Conservation (phyloP, 92 coral and sea anemone species). For the Epizoanthus stellaris region DNA sequence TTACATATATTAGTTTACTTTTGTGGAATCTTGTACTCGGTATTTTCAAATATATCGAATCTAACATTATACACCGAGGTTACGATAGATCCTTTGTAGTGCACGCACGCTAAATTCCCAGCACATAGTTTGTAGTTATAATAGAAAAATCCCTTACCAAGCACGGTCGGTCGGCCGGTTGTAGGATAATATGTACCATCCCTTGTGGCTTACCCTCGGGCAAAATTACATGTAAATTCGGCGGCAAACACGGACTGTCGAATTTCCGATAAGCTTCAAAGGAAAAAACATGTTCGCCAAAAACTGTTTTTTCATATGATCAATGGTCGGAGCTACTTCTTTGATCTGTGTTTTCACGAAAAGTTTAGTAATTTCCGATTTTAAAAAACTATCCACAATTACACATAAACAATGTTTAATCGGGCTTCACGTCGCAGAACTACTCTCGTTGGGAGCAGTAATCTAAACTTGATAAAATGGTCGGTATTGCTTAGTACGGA, state of each 20-base stretch:
- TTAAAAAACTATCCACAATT: no score
- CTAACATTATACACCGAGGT: neutral
- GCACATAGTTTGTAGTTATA: neutral
- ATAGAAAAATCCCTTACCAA: neutral
- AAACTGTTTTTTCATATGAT: neutral
- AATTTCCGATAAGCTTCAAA: slow-evolving; percentile 3
- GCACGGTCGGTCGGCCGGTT: neutral
- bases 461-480: no score
- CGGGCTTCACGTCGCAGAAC: no score
- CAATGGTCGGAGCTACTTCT: neutral
- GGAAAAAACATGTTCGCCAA: neutral
- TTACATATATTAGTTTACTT: neutral
- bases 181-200: neutral
- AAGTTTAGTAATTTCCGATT: no score
- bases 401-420: no score
- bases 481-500: no score
- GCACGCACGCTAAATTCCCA: neutral
- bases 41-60: slow-evolving; percentile 13
- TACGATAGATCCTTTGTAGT: neutral
- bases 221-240: neutral
- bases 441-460: no score
- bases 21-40: neutral
- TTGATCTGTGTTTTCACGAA: neutral
- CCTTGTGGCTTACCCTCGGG: slow-evolving; percentile 14
- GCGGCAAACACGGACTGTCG: neutral